Percentiles rank a stretch among this genome's conserved stretches.
phyloP scores from a whole-genome alignment of 2,888 invertebrate species.

The Orchestes rusci region DNA sequence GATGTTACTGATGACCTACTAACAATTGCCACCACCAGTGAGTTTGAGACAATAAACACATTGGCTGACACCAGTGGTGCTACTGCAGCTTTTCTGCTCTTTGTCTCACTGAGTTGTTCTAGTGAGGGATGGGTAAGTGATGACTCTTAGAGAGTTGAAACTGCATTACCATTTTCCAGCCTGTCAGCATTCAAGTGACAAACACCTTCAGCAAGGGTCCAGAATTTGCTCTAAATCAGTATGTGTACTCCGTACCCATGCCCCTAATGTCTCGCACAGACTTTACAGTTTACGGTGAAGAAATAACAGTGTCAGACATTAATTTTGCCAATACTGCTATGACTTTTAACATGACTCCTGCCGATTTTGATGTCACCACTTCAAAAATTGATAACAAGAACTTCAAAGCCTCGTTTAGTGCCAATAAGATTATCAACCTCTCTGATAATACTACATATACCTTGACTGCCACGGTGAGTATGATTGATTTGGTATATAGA shows the following conservation, averaged over 20 bases:
- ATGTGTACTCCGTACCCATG: slow-evolving; percentile 44
- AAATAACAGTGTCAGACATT: slow-evolving; percentile 46
- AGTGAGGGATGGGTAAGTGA: too few relatives aligned
- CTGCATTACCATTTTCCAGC: not conserved
- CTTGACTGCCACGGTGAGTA: slow-evolving; percentile 35
- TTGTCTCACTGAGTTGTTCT: not conserved
- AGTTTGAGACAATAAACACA: not conserved
- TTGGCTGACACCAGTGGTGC: not conserved
- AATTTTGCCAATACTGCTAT: slow-evolving; percentile 46
- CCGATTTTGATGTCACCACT: slow-evolving; percentile 27
- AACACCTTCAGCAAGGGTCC: too few relatives aligned
- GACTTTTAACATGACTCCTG: slow-evolving; percentile 29
- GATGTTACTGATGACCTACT: not conserved
- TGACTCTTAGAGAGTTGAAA: not conserved
- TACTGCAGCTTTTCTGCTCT: not conserved
- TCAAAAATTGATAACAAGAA: slow-evolving; percentile 20
- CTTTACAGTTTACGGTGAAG: slow-evolving; percentile 41
- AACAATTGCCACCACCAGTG: not conserved
- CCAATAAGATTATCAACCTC: slow-evolving; percentile 24
- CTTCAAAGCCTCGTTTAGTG: slow-evolving; percentile 27
- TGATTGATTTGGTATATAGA: not conserved
- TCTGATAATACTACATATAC: slow-evolving; percentile 22
- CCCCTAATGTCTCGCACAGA: slow-evolving; percentile 45
- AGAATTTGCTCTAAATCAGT: slow-evolving; percentile 25
- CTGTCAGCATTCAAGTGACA: not conserved